These are phyloP conservation scores for Rhaphigaster nebulosa DNA, from an alignment of 2,888 invertebrate genomes.

Conservation along the genomic window DNA sequence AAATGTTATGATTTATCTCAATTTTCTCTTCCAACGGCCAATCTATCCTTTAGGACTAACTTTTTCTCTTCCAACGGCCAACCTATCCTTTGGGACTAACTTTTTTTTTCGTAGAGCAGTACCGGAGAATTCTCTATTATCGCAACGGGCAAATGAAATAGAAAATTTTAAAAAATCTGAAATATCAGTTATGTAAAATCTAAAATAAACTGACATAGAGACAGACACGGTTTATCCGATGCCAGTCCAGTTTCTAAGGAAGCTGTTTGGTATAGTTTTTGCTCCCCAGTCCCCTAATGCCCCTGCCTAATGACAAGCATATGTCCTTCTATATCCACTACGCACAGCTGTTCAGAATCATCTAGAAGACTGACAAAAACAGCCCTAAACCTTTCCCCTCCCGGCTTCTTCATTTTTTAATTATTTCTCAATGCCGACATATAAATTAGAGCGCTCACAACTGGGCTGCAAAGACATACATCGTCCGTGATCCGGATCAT, in stretches of 20 bases:
- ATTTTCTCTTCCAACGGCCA: neutral
- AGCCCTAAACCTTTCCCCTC: slow-evolving; percentile 55
- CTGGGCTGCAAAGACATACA: neutral
- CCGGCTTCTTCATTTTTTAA: slow-evolving; percentile 60
- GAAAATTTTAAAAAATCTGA: neutral
- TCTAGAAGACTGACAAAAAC: slow-evolving; percentile 61
- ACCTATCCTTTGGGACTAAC: neutral
- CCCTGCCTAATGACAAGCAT: slow-evolving; percentile 63
- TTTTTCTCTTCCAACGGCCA: neutral
- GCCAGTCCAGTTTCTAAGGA: slow-evolving; percentile 52
- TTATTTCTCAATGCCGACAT: slow-evolving; percentile 57
- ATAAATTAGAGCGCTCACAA: neutral
- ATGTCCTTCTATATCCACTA: slow-evolving; percentile 63
- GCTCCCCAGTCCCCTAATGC: slow-evolving; percentile 51
- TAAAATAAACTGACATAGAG: neutral
- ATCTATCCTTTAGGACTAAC: neutral
- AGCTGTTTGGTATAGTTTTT: slow-evolving; percentile 55
- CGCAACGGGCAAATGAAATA: neutral
- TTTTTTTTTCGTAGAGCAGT: neutral
- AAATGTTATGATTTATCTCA: neutral
- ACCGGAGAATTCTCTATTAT: neutral
- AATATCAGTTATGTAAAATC: neutral
- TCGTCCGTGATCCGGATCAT: neutral
- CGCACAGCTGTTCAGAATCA: slow-evolving; percentile 64
- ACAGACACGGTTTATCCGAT: slow-evolving; percentile 28